These are phyloP conservation scores for Sminthurinus signatus DNA, from an alignment of 1,140 invertebrate genomes.

Conservation along the genomic window DNA sequence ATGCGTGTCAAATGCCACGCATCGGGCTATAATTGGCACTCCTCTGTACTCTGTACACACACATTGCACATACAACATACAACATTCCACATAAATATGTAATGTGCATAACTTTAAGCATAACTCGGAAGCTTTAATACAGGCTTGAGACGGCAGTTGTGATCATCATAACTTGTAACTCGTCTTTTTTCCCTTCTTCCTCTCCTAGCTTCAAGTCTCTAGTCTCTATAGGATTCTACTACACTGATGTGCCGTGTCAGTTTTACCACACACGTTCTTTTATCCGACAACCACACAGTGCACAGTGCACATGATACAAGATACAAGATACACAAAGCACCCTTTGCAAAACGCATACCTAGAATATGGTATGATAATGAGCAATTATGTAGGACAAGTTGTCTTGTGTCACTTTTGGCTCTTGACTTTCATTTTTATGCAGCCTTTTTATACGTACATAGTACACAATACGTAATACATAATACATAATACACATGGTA, in stretches of 20 bases:
- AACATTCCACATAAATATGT: conserved; percentile 29
- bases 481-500: background rate
- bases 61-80: too few species aligned
- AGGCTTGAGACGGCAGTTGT: background rate
- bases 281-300: background rate
- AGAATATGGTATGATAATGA: too few species aligned
- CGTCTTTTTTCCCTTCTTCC: background rate
- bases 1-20: conserved; percentile 42
- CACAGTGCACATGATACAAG: background rate
- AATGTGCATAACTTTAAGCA: too few species aligned
- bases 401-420: too few species aligned
- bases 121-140: too few species aligned
- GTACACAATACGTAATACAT: too few species aligned
- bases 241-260: background rate
- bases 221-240: background rate
- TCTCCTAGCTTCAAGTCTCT: background rate
- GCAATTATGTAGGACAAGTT: too few species aligned
- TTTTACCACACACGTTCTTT: background rate
- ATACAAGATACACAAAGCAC: background rate
- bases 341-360: too few species aligned
- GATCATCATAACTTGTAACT: conserved; percentile 6
- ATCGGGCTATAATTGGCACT: conserved; percentile 41
- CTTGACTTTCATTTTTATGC: too few species aligned
- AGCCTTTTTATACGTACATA: too few species aligned
- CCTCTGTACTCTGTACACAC: too few species aligned